Conservation (phyloP, 37 sponge, comb jelly and placozoan genomes). For the Axinella damicornis region DNA sequence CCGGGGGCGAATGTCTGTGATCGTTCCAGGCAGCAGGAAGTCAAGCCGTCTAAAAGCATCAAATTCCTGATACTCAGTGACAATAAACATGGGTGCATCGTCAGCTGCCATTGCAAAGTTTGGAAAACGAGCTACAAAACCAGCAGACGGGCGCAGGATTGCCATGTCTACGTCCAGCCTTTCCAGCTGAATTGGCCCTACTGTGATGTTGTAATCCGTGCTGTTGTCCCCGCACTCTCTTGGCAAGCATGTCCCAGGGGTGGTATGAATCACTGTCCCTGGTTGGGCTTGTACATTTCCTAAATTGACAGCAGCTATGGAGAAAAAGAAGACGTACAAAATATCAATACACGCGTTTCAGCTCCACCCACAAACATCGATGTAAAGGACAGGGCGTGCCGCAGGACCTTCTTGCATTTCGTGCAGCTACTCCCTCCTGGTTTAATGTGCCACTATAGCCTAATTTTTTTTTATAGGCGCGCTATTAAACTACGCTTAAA, state of each 20-base stretch:
- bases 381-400: too few species aligned
- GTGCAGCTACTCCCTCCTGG: too few species aligned
- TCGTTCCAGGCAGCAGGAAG: conserved; percentile 8
- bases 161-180: neutral
- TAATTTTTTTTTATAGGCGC: too few species aligned
- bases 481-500: too few species aligned
- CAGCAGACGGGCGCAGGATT: neutral
- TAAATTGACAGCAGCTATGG: neutral
- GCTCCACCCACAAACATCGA: conserved; percentile 37
- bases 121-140: conserved; percentile 20
- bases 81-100: neutral
- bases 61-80: too few species aligned
- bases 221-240: conserved; percentile 66
- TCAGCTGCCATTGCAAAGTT: neutral
- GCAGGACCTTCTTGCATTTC: too few species aligned
- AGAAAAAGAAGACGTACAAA: neutral
- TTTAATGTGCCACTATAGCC: too few species aligned
- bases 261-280: conserved; percentile 29
- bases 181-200: conserved; percentile 42
- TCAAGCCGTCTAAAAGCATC: too few species aligned
- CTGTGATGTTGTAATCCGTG: conserved; percentile 19
- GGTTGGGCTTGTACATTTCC: conserved; percentile 20
- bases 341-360: conserved; percentile 1
- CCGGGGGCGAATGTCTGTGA: conserved; percentile 40
- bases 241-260: conserved; percentile 55